A percentile compares a stretch with the other conserved stretches of the same genome.
Evolutionary conservation across 1,140 invertebrate species (phyloP).

Genomic region (Zophobas atratus): DNA sequence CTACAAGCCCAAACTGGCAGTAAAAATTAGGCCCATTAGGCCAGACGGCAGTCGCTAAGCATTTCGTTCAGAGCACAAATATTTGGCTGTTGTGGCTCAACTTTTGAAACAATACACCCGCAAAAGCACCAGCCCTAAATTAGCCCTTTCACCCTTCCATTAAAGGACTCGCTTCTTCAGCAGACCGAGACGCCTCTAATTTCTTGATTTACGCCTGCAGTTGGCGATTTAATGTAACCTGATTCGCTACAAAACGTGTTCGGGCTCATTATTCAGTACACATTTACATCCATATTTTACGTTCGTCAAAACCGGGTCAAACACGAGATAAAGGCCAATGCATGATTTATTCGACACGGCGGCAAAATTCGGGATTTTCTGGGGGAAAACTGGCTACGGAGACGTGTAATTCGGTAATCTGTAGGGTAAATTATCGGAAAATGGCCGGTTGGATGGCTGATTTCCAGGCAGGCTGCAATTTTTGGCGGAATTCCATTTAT

Average conservation of each 20-base stretch:
- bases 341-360: conserved; percentile 14
- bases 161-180: background rate
- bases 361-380: background rate
- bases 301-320: background rate
- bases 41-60: conserved; percentile 1
- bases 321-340: conserved; percentile 14
- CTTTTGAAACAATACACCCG: conserved; percentile 27
- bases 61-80: conserved; percentile 27
- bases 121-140: conserved; percentile 1
- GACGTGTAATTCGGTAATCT: conserved; percentile 27
- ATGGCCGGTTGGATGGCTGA: background rate
- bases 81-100: conserved; percentile 15
- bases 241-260: background rate
- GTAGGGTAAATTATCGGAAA: conserved; percentile 31
- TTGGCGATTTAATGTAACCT: background rate
- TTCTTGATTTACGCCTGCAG: conserved; percentile 40
- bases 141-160: background rate
- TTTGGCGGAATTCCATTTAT: too few species aligned
- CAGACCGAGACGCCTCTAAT: background rate
- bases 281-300: conserved; percentile 24
- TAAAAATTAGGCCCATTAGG: conserved; percentile 23
- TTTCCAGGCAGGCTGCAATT: too few species aligned
- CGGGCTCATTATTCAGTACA: conserved; percentile 24
- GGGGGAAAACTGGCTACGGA: background rate
- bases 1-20: conserved; percentile 4